Evolutionary conservation across 1,140 invertebrate species (phyloP).

Genomic region (Trachymyrmex septentrionalis): DNA sequence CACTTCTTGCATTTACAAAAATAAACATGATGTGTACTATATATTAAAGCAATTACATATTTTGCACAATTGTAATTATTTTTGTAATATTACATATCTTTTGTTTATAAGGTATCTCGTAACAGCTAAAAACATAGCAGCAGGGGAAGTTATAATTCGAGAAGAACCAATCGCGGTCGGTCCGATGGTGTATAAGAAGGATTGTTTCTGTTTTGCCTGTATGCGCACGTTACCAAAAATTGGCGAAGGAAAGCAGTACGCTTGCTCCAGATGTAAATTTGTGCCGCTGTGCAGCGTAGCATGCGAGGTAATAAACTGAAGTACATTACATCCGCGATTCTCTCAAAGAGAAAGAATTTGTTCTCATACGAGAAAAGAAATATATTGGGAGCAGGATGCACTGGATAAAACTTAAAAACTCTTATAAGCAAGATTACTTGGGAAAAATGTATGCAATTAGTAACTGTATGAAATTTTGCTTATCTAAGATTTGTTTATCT

Average conservation of each 20-base stretch:
- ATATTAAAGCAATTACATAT: background rate
- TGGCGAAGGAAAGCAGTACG: slow-evolving; percentile 56
- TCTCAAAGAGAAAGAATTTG: slow-evolving; percentile 17
- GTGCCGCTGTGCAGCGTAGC: slow-evolving; percentile 87
- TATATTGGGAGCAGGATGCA: background rate
- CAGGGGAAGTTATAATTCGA: slow-evolving; percentile 88
- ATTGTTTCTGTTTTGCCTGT: slow-evolving; percentile 89
- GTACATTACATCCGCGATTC: background rate
- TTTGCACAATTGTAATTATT: background rate
- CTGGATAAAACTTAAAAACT: background rate
- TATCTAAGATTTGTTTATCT: no score
- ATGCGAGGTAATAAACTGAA: slow-evolving; percentile 81
- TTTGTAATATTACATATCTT: slow-evolving; percentile 1
- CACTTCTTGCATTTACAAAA: background rate
- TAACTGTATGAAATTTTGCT: background rate
- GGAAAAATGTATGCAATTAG: background rate
- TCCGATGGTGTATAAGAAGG: slow-evolving; percentile 85
- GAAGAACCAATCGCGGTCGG: slow-evolving; percentile 89
- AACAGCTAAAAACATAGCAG: slow-evolving; percentile 87
- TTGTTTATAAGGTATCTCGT: slow-evolving; percentile 86
- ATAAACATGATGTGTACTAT: background rate
- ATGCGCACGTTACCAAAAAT: slow-evolving; percentile 81
- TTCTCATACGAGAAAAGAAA: background rate
- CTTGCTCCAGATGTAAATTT: slow-evolving; percentile 87
- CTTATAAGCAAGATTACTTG: background rate